Evolutionary conservation across 2,888 invertebrate species (phyloP).

Genomic region (Drosophila cracens): DNA sequence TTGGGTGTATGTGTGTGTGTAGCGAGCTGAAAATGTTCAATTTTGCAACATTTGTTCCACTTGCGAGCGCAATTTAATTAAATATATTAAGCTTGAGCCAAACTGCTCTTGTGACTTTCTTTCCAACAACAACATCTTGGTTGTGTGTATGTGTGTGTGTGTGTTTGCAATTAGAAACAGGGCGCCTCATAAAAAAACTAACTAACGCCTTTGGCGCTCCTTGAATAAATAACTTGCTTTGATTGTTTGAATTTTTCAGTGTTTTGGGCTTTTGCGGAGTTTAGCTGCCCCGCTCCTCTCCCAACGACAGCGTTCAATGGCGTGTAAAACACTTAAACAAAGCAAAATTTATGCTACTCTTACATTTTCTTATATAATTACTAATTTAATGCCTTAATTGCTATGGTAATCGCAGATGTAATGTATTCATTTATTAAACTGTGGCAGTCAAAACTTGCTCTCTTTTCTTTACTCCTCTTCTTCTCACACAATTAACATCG

Average conservation of each 20-base stretch:
- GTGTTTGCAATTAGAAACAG: slow-evolving; percentile 30
- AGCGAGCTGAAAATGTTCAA: slow-evolving; percentile 26
- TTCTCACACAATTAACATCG: too few species aligned
- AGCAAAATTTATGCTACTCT: not conserved
- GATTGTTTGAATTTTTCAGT: slow-evolving; percentile 49
- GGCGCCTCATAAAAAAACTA: slow-evolving; percentile 15
- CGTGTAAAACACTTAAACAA: not conserved
- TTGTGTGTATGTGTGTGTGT: not conserved
- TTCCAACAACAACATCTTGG: slow-evolving; percentile 11
- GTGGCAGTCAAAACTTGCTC: too few species aligned
- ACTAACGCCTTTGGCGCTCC: slow-evolving; percentile 20
- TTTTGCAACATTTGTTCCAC: slow-evolving; percentile 43
- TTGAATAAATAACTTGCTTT: slow-evolving; percentile 37
- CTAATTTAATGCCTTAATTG: not conserved
- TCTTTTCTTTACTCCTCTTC: too few species aligned
- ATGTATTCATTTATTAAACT: not conserved
- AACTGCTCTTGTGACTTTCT: slow-evolving; percentile 33
- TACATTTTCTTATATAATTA: not conserved
- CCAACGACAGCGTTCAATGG: slow-evolving; percentile 17
- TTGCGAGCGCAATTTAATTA: slow-evolving; percentile 48
- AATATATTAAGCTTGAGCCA: slow-evolving; percentile 28
- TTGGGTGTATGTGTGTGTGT: slow-evolving; percentile 2
- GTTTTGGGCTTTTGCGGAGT: slow-evolving; percentile 1
- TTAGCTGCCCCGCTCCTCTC: not conserved
- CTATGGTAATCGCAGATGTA: not conserved